phyloP scores from a whole-genome alignment of 2,113 vertebrate species.

The Climacteris rufus region DNA sequence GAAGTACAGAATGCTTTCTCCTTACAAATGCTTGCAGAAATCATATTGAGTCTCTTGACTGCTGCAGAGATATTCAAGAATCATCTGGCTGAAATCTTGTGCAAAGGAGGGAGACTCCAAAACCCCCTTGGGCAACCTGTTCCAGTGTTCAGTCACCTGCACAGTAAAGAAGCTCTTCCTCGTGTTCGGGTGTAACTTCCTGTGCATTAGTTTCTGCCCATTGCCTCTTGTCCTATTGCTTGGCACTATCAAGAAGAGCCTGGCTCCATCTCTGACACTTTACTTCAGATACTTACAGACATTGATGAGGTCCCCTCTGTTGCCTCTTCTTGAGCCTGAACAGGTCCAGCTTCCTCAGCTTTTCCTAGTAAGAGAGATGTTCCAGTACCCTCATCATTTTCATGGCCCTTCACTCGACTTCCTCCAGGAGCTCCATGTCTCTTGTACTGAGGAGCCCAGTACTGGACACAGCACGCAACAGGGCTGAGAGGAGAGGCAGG shows the following conservation, averaged over 20 bases:
- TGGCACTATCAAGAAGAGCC: not conserved
- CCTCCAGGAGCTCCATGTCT: not conserved
- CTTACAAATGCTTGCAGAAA: not conserved
- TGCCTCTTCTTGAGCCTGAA: accelerated
- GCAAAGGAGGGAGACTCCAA: not conserved
- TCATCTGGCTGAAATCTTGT: not conserved
- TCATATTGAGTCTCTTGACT: not conserved
- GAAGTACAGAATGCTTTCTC: not conserved
- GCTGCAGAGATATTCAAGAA: not conserved
- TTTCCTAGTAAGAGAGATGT: not conserved
- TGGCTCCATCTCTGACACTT: not conserved
- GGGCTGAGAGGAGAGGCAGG: not conserved
- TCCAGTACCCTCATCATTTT: not conserved
- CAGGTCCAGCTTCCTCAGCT: not conserved
- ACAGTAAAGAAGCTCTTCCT: not conserved
- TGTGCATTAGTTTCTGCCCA: not conserved
- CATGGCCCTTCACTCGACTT: accelerated
- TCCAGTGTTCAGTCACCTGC: accelerated
- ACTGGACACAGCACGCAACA: not conserved
- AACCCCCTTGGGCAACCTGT: not conserved
- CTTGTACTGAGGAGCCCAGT: not conserved
- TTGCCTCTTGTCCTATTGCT: not conserved
- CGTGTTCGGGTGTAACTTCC: not conserved
- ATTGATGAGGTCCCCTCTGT: not conserved
- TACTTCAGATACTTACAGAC: not conserved